phyloP scores from a whole-genome alignment of 2,797 vertebrate genomes.

The Chelidonichthys spinosus region DNA sequence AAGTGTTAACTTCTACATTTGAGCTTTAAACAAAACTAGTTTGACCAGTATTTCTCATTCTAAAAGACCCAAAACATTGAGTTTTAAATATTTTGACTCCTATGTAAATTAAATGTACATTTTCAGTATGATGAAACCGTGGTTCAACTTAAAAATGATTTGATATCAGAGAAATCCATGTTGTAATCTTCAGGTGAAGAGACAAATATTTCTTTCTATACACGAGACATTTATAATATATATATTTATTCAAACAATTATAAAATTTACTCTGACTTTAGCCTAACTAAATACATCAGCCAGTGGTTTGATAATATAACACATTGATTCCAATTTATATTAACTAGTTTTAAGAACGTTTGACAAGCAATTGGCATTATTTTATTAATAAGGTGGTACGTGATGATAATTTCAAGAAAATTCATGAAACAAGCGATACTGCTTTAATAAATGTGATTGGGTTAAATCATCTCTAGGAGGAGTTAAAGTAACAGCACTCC shows the following conservation, averaged over 20 bases:
- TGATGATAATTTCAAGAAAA: too few relatives aligned
- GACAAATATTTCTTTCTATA: neutral
- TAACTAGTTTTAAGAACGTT: neutral
- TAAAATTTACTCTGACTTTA: neutral
- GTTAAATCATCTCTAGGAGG: too few relatives aligned
- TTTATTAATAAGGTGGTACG: too few relatives aligned
- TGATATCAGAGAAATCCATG: neutral
- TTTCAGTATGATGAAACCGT: neutral
- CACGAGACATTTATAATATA: too few relatives aligned
- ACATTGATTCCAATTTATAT: neutral
- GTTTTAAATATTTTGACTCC: neutral
- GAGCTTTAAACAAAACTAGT: neutral
- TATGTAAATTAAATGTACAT: neutral
- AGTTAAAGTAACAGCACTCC: too few relatives aligned
- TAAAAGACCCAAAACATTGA: neutral
- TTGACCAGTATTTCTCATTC: neutral
- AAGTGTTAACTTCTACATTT: neutral
- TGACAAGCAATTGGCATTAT: too few relatives aligned
- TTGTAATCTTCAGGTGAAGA: neutral
- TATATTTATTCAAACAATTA: too few relatives aligned
- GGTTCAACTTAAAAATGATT: neutral
- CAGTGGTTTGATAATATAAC: neutral
- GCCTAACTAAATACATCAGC: neutral
- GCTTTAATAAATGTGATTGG: too few relatives aligned
- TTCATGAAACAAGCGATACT: too few relatives aligned